phyloP scores from a whole-genome alignment of 2,888 invertebrate species.

The Epiblema foenella region DNA sequence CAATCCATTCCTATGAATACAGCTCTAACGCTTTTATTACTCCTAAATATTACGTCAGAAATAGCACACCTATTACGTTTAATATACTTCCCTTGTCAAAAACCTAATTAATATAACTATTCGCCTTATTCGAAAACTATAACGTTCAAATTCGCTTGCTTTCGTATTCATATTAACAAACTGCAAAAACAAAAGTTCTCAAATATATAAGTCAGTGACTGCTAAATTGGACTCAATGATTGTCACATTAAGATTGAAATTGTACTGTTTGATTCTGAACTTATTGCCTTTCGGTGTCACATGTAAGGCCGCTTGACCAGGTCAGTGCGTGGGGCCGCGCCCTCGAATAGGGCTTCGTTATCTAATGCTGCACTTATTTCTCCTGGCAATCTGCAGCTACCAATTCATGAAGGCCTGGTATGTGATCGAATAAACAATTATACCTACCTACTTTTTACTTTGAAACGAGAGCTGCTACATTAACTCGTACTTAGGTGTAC shows the following conservation, averaged over 20 bases:
- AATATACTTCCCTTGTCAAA: slow-evolving; percentile 13
- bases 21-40: slow-evolving; percentile 12
- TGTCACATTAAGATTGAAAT: not conserved
- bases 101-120: not conserved
- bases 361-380: slow-evolving; percentile 13
- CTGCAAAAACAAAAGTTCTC: not conserved
- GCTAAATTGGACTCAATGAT: not conserved
- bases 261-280: not conserved
- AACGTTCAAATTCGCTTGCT: slow-evolving; percentile 1
- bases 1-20: slow-evolving; percentile 13
- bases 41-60: slow-evolving; percentile 27
- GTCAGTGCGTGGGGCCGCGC: slow-evolving; percentile 35
- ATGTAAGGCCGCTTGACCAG: slow-evolving; percentile 21
- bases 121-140: not conserved
- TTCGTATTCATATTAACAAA: not conserved
- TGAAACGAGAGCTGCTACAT: no score
- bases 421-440: not conserved
- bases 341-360: slow-evolving; percentile 30
- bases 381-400: not conserved
- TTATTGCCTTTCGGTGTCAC: not conserved
- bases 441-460: no score
- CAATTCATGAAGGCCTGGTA: not conserved
- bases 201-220: not conserved
- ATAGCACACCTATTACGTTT: slow-evolving; percentile 34
- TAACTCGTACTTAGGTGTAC: no score